Conservation (phyloP, 2,888 invertebrate genomes). For the Synanthedon andrenaeformis region DNA sequence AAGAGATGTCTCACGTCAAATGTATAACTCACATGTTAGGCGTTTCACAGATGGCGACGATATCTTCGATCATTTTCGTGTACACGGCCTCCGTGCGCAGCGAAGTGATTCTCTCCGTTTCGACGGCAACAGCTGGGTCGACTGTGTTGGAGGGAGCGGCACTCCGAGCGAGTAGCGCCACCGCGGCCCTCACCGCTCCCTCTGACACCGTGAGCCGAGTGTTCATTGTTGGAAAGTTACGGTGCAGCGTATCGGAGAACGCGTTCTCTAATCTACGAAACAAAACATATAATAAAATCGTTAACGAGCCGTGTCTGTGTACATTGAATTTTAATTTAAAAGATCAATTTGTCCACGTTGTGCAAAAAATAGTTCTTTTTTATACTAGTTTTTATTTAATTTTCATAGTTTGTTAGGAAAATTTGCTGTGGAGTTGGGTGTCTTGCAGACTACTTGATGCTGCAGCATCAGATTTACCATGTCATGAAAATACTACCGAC, state of each 20-base stretch:
- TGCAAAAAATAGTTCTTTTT: not conserved
- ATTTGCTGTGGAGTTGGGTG: no score
- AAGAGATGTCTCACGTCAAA: no score
- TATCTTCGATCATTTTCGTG: constrained; percentile 63
- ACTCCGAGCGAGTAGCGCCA: constrained; percentile 45
- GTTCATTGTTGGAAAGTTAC: constrained; percentile 73
- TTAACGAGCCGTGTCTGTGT: no score
- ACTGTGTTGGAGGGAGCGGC: constrained; percentile 32
- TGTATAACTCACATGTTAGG: constrained; percentile 44
- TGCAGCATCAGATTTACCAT: no score
- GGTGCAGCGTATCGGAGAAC: constrained; percentile 66
- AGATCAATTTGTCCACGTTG: no score
- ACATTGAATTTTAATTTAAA: not conserved
- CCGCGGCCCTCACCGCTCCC: constrained; percentile 58
- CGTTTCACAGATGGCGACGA: constrained; percentile 58
- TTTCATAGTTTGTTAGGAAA: no score
- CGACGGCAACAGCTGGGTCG: constrained; percentile 30
- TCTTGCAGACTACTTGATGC: no score
- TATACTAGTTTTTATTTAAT: no score
- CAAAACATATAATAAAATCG: not conserved
- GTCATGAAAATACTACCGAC: no score
- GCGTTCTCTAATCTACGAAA: constrained; percentile 65
- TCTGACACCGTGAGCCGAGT: constrained; percentile 70
- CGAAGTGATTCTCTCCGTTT: constrained; percentile 42
- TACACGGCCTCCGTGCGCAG: constrained; percentile 63